Conservation (phyloP, 1,140 invertebrate species). For the Drosophila takahashii region DNA sequence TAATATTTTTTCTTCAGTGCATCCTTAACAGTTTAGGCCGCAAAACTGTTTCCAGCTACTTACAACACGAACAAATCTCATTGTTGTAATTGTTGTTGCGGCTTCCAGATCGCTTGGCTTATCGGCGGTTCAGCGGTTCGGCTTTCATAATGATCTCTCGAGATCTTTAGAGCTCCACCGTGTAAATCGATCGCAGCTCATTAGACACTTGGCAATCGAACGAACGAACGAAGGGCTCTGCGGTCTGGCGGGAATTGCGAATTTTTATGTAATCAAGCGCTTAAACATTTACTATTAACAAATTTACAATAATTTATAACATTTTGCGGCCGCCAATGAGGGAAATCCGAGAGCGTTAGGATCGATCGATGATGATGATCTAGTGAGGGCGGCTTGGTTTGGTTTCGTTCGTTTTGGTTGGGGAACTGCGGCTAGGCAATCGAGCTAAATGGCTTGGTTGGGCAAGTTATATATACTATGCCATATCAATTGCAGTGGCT, state of each 20-base stretch:
- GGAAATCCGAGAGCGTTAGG: slow-evolving; percentile 33
- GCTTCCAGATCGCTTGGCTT: slow-evolving; percentile 36
- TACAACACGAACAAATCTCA: slow-evolving; percentile 55
- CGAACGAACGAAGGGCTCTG: slow-evolving; percentile 9
- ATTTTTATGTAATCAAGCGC: slow-evolving; percentile 64
- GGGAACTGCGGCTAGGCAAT: slow-evolving; percentile 37
- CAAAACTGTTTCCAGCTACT: slow-evolving; percentile 57
- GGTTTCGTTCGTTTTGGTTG: background rate
- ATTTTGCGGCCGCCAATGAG: slow-evolving; percentile 23
- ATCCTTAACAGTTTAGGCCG: slow-evolving; percentile 52
- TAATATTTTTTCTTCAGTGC: slow-evolving; percentile 2
- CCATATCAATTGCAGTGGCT: slow-evolving; percentile 4
- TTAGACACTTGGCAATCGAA: slow-evolving; percentile 46
- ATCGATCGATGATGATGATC: slow-evolving; percentile 18
- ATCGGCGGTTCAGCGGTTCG: slow-evolving; percentile 19
- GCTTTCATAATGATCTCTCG: slow-evolving; percentile 46
- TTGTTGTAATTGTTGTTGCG: slow-evolving; percentile 63
- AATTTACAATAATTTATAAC: slow-evolving; percentile 52
- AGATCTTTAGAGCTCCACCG: background rate
- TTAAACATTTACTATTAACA: slow-evolving; percentile 67
- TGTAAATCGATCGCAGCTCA: slow-evolving; percentile 62
- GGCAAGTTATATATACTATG: slow-evolving; percentile 21
- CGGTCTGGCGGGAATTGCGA: slow-evolving; percentile 21
- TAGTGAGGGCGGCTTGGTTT: background rate
- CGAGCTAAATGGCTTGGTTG: slow-evolving; percentile 53